Base-by-base conservation (phyloP, 2,797 vertebrate species). In the Tiaroga cobitis region DNA sequence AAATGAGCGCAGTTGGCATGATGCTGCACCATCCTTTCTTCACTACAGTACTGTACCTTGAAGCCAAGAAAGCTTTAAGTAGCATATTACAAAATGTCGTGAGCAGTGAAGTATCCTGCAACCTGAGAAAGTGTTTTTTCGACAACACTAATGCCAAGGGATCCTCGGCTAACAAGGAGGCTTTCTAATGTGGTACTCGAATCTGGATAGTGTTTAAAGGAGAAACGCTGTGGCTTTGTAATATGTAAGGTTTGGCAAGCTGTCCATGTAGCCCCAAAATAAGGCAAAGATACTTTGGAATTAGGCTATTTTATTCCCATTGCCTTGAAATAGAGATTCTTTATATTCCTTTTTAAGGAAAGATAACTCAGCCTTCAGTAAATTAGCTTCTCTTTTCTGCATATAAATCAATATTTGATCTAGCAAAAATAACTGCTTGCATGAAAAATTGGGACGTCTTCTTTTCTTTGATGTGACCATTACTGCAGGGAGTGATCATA, bases 11-110 rank as follows among this genome's bases (percentile, higher is more conserved):
- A 39, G 34, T 41, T 78, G 83, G 86, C 67, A 70, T 81, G 79
- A 63, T 72, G 82, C 86, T 82, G 73, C 72, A 65, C 51, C 83
- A 81, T 72, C 65, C 29, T 46, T 76, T 72, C 29, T 39, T 70
- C 21, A 37, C 39, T 72, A 67, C 41, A 68, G 41, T n/a, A 11
- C 26, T 67, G 18, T 67, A 67, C 37, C 37, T 56, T 51, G 32
- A 70, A 86, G 83, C 69, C 69, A 56, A 87, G 67, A 59, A 68
- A 41, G 37, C 54, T 80, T 73, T 80, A 80, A 79, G 51, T 29
- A 13, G 13, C 63, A 59, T 77, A 84, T 84, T 41, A 69, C n/a
- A 68, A 70, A 67, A 84, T 61, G 75, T 79, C 63, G 46, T 19
- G 3, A 70, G 83, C 75, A 59, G 29, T n/a, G 13, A 72, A 29